Base-by-base conservation (phyloP, 2,888 invertebrate species). In the Scaptomyza flava region DNA sequence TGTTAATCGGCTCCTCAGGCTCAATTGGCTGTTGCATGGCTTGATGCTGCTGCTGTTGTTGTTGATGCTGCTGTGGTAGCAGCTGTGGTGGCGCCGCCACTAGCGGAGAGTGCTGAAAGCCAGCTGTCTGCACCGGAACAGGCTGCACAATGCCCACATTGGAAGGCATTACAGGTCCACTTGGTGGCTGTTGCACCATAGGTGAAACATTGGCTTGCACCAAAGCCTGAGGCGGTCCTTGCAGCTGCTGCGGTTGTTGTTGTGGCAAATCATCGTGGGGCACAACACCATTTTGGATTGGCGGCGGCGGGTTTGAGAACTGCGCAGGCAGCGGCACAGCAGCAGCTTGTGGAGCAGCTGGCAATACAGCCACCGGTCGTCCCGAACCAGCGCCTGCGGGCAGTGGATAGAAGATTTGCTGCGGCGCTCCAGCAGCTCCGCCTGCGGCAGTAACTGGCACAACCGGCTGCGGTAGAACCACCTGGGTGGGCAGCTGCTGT, bases 201-300 rank as follows among this genome's bases (percentile, higher is more conserved):
- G 90, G 89, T 85, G 89, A 83, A 61, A 89, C 90, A 89, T 79
- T 91, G 89, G 89, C 90, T 89, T 81, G 90, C 83, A 90, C 93
- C 85, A 92, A 59, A 79, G 72, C 91, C 87, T 82, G 90, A 87
- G 73, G 93, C 88, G 72, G 92, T 12, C 61, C 77, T 92, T 91
- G 87, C 62, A 81, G 89, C 31, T 68, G 68, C 50, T 90, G 89
- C 68, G 17, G 17, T 17, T 85, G 77, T 68, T 89, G 50, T 51
- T 51, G 79, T 50, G 89, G 79, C 52, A 92, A 59, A 43, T 92
- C 92, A 31, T 92, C 92, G 61, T 92, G 92, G n/a, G 90, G 81
- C 23, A 91, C 89, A 50, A 91, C 91, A 6, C 92, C 92, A 53
- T 92, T 92, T 31, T 91, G 91, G 20, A 86, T 80, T 45, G 86